Conservation (phyloP, 1,140 invertebrate genomes). For the Aphaenogaster ashmeadi region DNA sequence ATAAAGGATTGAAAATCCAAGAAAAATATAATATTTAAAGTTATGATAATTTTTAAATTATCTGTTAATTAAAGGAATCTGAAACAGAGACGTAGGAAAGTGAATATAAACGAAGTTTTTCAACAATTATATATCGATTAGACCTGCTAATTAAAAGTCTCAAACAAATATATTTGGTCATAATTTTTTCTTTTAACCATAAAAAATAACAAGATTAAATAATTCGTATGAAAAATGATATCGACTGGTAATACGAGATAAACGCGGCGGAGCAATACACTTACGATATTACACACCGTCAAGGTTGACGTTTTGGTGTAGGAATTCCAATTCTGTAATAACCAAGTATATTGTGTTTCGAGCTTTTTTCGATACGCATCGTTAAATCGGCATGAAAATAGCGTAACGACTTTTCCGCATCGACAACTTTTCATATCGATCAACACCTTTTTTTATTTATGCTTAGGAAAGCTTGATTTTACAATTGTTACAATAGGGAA, state of each 20-base stretch:
- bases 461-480: background rate
- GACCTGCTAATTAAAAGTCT: background rate
- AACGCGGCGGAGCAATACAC: background rate
- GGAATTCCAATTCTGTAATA: background rate
- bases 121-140: background rate
- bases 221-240: background rate
- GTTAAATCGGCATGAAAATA: background rate
- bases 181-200: background rate
- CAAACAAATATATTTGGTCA: background rate
- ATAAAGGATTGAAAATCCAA: background rate
- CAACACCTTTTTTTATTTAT: background rate
- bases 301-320: background rate
- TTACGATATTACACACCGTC: background rate
- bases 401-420: background rate
- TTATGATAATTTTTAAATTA: background rate
- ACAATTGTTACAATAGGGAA: background rate
- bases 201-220: background rate
- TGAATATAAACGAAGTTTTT: background rate
- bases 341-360: background rate
- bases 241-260: background rate
- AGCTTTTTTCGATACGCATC: background rate
- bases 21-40: background rate
- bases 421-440: conserved; percentile 10
- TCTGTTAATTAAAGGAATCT: background rate
- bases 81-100: background rate